These are phyloP conservation scores for Leuctra nigra DNA, from an alignment of 2,888 invertebrate genomes.

Conservation along the genomic window DNA sequence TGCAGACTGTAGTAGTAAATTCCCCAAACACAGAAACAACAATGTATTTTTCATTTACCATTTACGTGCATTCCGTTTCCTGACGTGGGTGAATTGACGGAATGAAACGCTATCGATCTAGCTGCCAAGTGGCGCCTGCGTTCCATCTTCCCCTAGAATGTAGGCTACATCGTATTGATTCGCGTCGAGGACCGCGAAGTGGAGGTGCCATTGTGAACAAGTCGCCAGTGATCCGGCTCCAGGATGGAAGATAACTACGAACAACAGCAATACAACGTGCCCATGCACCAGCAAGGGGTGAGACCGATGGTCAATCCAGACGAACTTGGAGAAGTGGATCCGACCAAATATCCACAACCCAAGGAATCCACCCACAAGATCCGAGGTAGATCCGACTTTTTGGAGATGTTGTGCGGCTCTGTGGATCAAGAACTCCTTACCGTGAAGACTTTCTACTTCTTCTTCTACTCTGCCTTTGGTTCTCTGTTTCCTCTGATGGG, in stretches of 20 bases:
- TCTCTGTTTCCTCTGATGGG: conserved; percentile 97
- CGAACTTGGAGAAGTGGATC: conserved; percentile 80
- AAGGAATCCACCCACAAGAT: conserved; percentile 88
- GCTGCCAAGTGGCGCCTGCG: background rate
- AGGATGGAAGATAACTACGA: conserved; percentile 7
- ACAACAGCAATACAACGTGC: conserved; percentile 17
- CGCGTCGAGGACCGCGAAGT: background rate
- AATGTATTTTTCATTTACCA: too few relatives aligned
- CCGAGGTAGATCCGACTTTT: conserved; percentile 74
- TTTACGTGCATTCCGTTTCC: too few relatives aligned
- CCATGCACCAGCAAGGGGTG: conserved; percentile 34
- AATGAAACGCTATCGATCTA: background rate
- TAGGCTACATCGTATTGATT: background rate
- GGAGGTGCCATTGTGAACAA: background rate
- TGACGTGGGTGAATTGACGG: background rate
- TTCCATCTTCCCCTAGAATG: background rate
- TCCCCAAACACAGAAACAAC: too few relatives aligned
- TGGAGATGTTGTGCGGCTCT: conserved; percentile 74
- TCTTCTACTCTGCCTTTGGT: conserved; percentile 98
- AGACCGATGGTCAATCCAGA: conserved; percentile 77
- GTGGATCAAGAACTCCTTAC: conserved; percentile 89
- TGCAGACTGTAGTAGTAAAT: too few relatives aligned
- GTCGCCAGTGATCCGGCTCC: too few relatives aligned
- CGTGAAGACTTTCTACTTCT: conserved; percentile 97
- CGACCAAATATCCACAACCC: conserved; percentile 68